phyloP scores from a whole-genome alignment of 2,113 vertebrate species.

The Actinemys pallida region DNA sequence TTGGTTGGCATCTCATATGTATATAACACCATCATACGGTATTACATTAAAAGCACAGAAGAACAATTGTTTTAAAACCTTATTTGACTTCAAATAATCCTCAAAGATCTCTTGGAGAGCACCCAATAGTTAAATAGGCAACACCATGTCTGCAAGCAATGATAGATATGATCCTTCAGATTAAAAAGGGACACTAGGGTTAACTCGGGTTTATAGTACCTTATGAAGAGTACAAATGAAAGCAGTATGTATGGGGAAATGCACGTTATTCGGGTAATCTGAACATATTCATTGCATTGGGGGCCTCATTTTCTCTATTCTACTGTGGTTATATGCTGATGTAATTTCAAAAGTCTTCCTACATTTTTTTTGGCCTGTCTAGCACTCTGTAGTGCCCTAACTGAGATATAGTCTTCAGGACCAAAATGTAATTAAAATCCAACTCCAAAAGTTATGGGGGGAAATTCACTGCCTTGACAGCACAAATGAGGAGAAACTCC shows the following conservation, averaged over 20 bases:
- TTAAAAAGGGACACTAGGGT: not conserved
- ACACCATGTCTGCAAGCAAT: not conserved
- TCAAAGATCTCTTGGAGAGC: not conserved
- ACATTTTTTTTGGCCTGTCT: not conserved
- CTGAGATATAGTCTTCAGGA: not conserved
- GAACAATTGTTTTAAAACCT: not conserved
- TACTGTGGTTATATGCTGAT: not conserved
- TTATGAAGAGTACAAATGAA: not conserved
- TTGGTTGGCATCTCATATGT: not conserved
- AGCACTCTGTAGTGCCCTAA: not conserved
- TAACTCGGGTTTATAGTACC: not conserved
- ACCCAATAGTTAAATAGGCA: not conserved
- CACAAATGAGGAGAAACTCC: not conserved
- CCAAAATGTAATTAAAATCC: not conserved
- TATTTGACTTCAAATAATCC: not conserved
- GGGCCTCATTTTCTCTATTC: not conserved
- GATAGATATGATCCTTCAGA: not conserved
- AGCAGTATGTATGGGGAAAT: not conserved
- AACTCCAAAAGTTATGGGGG: not conserved
- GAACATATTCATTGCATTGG: not conserved
- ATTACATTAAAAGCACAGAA: not conserved
- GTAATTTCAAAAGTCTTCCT: not conserved
- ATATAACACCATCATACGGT: not conserved
- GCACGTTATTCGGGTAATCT: not conserved
- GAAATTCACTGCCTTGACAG: not conserved